These are phyloP conservation scores for Passer montanus DNA, from an alignment of 2,113 vertebrate species.

Conservation along the genomic window DNA sequence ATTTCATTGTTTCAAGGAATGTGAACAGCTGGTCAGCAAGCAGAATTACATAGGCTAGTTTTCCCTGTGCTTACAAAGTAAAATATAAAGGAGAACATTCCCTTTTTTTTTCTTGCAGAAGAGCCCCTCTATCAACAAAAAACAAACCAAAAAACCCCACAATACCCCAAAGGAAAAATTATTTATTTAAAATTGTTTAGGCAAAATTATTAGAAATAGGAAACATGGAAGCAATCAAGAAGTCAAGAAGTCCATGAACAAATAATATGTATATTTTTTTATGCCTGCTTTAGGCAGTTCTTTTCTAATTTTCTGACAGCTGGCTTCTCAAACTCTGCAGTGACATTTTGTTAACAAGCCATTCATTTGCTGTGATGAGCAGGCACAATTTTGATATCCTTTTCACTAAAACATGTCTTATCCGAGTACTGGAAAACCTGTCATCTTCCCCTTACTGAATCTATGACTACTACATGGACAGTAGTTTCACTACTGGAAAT, in stretches of 20 bases:
- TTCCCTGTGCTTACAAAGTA: background rate
- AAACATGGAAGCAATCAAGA: background rate
- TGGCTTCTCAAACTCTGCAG: background rate
- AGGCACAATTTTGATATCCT: background rate
- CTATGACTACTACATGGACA: background rate
- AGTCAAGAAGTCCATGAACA: background rate
- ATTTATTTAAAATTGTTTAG: background rate
- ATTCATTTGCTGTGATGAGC: background rate
- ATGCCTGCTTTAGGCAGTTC: background rate
- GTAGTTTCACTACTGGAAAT: background rate
- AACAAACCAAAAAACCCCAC: background rate
- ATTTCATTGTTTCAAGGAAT: background rate
- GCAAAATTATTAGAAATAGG: background rate
- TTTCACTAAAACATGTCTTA: background rate
- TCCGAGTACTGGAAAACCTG: background rate
- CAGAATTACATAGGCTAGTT: accelerated
- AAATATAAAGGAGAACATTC: background rate
- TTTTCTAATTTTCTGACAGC: background rate
- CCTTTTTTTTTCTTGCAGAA: background rate
- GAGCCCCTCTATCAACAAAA: accelerated
- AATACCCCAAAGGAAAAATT: background rate
- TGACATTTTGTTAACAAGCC: background rate
- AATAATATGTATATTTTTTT: background rate
- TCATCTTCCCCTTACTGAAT: background rate
- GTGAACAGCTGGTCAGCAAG: background rate